Conservation (phyloP, 2,888 invertebrate species). For the Orthosia cruda region DNA sequence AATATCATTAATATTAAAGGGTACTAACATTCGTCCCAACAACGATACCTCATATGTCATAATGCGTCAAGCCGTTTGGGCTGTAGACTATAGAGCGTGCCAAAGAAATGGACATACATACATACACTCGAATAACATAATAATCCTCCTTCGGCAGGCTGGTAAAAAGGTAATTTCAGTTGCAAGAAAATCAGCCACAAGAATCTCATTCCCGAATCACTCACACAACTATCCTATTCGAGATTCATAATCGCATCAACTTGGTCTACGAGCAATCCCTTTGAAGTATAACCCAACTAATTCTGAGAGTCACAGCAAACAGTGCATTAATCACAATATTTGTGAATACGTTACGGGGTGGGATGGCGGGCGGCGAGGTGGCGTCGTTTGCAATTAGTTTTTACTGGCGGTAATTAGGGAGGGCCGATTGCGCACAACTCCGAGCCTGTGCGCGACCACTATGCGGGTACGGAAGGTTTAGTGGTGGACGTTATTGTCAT, state of each 20-base stretch:
- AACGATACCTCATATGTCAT: too few relatives aligned
- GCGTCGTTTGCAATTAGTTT: conserved; percentile 87
- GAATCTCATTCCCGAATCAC: background rate
- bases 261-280: conserved; percentile 22
- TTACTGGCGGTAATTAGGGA: conserved; percentile 88
- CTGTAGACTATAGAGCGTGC: too few relatives aligned
- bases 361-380: conserved; percentile 63
- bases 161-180: background rate
- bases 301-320: conserved; percentile 60
- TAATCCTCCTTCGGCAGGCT: too few relatives aligned
- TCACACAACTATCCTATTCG: background rate
- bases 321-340: conserved; percentile 74
- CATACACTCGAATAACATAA: too few relatives aligned
- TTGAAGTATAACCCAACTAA: conserved; percentile 51
- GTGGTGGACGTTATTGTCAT: conserved; percentile 62
- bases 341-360: conserved; percentile 61
- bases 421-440: conserved; percentile 84
- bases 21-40: too few relatives aligned
- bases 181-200: background rate
- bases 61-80: too few relatives aligned
- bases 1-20: too few relatives aligned
- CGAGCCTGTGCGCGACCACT: conserved; percentile 72
- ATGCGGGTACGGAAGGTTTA: conserved; percentile 66
- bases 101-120: too few relatives aligned
- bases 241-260: conserved; percentile 42